These are phyloP conservation scores for Phytoseiulus persimilis DNA, from an alignment of 2,888 invertebrate species.

Conservation along the genomic window DNA sequence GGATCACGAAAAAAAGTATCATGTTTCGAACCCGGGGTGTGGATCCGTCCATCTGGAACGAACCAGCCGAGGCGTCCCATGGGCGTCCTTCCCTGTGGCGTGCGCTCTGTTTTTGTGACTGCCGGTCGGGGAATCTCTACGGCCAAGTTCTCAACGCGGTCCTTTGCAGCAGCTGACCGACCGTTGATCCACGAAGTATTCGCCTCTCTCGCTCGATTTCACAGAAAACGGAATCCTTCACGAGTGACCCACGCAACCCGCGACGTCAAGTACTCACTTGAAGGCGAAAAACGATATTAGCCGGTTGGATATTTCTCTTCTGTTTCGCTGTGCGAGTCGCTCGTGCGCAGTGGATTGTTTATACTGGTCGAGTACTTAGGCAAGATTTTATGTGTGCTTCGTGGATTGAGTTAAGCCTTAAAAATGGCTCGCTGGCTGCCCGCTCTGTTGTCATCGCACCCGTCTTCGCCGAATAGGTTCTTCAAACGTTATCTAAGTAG, in stretches of 20 bases:
- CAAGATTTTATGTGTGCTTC: neutral
- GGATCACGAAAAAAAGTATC: neutral
- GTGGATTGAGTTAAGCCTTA: constrained; percentile 5
- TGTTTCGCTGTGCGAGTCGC: neutral
- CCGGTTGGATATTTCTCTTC: neutral
- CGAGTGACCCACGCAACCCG: neutral
- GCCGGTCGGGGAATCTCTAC: neutral
- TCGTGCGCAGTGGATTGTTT: neutral
- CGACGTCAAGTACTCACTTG: neutral
- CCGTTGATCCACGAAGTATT: neutral
- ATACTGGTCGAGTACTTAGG: neutral
- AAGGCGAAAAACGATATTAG: neutral
- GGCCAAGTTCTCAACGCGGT: neutral
- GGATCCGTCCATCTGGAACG: neutral
- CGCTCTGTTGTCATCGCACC: neutral
- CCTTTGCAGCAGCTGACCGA: too few species aligned
- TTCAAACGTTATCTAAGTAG: neutral
- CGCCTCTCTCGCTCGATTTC: neutral
- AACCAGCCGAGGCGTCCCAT: neutral
- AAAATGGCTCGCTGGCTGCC: neutral
- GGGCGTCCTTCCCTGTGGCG: neutral
- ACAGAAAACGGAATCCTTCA: neutral
- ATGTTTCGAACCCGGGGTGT: neutral
- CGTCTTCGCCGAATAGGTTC: neutral
- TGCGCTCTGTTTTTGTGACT: neutral